These are phyloP conservation scores for Chiropotes sagulatus DNA, from an alignment of 2,797 vertebrate species.

Conservation along the genomic window DNA sequence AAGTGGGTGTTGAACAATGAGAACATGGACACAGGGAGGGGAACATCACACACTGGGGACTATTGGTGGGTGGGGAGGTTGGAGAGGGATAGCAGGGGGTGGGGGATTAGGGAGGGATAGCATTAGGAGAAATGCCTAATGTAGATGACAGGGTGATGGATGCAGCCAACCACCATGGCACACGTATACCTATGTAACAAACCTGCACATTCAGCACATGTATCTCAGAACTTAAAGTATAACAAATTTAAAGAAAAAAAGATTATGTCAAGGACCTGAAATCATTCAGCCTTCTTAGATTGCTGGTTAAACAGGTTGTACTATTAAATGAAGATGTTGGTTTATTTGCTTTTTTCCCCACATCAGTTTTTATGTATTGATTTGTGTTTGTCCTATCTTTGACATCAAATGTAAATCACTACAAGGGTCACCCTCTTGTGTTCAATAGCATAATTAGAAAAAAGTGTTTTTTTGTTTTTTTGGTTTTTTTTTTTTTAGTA, in stretches of 20 bases:
- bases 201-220: too few species aligned
- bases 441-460: conserved; percentile 54
- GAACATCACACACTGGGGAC: too few species aligned
- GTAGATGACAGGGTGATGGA: too few species aligned
- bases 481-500: conserved; percentile 8
- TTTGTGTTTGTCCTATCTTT: conserved; percentile 62
- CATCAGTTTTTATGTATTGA: conserved; percentile 16
- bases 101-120: too few species aligned
- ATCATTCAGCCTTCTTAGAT: neutral
- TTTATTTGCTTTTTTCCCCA: neutral
- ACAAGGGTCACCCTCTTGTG: conserved; percentile 39
- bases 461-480: neutral
- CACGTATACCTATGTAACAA: too few species aligned
- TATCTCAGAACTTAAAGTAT: neutral
- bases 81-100: too few species aligned
- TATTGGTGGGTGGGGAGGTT: too few species aligned
- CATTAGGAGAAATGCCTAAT: too few species aligned
- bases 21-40: too few species aligned
- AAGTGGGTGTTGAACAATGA: too few species aligned
- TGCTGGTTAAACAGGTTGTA: neutral
- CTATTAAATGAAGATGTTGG: conserved; percentile 9
- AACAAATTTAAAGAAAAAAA: neutral
- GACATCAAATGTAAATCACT: conserved; percentile 64
- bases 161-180: too few species aligned
- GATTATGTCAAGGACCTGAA: neutral